Conservation (phyloP, 2,113 vertebrate genomes). For the Triplophysa dalaica region DNA sequence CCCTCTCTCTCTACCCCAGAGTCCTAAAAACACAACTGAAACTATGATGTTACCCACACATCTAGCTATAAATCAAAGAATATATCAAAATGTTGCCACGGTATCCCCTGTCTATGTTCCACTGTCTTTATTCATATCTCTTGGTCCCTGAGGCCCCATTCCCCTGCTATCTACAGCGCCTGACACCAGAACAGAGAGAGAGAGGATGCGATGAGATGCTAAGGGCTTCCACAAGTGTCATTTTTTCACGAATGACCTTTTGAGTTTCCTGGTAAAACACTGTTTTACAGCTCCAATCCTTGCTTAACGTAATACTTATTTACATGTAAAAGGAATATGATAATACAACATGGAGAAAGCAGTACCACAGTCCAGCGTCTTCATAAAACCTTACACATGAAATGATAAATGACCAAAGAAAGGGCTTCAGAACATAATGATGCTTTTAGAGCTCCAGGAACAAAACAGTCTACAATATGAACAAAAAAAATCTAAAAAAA, state of each 20-base stretch:
- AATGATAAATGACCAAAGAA: conserved; percentile 6
- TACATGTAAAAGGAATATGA: too few species aligned
- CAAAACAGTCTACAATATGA: neutral
- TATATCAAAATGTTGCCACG: neutral
- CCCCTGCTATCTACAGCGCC: neutral
- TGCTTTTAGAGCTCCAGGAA: neutral
- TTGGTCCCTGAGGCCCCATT: neutral
- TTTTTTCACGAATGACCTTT: conserved; percentile 68
- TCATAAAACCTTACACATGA: too few species aligned
- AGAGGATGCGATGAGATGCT: conserved; percentile 3
- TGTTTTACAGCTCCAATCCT: neutral
- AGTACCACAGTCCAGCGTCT: neutral
- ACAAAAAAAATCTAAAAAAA: neutral
- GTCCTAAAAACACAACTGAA: neutral
- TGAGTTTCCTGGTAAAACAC: neutral
- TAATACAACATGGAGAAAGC: too few species aligned
- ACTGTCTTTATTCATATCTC: neutral
- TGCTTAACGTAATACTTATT: too few species aligned
- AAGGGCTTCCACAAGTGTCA: conserved; percentile 74
- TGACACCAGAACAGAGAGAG: conserved; percentile 3
- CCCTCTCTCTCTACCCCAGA: conserved; percentile 2
- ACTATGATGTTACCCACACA: too few species aligned
- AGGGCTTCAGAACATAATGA: neutral
- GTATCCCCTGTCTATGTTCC: neutral
- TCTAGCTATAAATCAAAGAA: too few species aligned